Evolutionary conservation across 1,140 invertebrate species (phyloP).

Genomic region (Drosophila mauritiana): DNA sequence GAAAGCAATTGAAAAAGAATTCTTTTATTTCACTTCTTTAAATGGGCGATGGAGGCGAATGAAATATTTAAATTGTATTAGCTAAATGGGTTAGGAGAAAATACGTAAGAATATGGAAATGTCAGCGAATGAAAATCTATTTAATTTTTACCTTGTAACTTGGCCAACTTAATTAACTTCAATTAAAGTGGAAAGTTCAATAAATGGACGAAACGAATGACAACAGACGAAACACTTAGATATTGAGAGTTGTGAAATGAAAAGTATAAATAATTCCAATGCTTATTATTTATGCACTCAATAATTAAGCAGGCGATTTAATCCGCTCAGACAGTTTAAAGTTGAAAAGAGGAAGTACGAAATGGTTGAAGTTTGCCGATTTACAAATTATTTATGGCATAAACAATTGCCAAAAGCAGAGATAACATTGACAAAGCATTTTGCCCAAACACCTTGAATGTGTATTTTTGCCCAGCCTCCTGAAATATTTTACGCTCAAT

Average conservation of each 20-base stretch:
- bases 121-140: not conserved
- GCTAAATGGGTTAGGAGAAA: not conserved
- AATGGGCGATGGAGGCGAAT: not conserved
- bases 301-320: conserved; percentile 9
- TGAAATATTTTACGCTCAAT: conserved; percentile 74
- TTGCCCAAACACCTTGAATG: conserved; percentile 22
- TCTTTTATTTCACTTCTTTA: conserved; percentile 33
- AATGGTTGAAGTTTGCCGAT: conserved; percentile 27
- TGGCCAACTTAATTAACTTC: not conserved
- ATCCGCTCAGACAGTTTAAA: not conserved
- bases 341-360: not conserved
- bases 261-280: conserved; percentile 19
- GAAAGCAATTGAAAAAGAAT: conserved; percentile 38
- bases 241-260: not conserved
- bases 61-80: not conserved
- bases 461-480: not conserved
- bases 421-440: conserved; percentile 26
- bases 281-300: conserved; percentile 19
- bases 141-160: not conserved
- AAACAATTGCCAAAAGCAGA: conserved; percentile 17
- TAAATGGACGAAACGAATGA: not conserved
- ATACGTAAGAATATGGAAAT: too few species aligned
- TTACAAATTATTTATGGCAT: conserved; percentile 42
- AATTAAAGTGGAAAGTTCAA: not conserved
- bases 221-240: not conserved